Evolutionary conservation across 2,113 vertebrate genomes (phyloP).

Genomic region (Petaurus breviceps): DNA sequence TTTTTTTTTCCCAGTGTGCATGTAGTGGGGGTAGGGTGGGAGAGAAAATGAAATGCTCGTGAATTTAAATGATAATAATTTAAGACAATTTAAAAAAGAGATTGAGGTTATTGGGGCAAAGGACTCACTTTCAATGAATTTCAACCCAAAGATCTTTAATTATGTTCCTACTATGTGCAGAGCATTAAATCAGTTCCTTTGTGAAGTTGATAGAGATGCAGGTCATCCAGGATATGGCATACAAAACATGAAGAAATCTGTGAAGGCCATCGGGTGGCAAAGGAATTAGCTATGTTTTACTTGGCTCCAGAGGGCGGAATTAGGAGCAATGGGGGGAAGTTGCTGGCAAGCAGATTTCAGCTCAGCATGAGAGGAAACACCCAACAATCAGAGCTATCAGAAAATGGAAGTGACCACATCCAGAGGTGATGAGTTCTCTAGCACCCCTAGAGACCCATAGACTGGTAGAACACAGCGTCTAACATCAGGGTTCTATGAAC

Average conservation of each 20-base stretch:
- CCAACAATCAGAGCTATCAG: not conserved
- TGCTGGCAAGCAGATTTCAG: not conserved
- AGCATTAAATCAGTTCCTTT: not conserved
- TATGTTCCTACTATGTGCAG: not conserved
- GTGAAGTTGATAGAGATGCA: not conserved
- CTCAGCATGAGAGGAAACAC: not conserved
- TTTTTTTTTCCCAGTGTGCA: not conserved
- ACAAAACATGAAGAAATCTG: not conserved
- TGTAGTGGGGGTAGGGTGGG: not conserved
- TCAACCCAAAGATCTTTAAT: not conserved
- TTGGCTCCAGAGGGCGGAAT: not conserved
- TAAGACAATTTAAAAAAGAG: not conserved
- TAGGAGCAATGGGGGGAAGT: not conserved
- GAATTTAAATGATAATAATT: not conserved
- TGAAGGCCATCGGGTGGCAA: not conserved
- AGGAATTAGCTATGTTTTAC: not conserved
- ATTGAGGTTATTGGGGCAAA: not conserved
- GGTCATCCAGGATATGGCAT: not conserved
- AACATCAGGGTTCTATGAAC: not conserved
- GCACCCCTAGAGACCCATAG: not conserved
- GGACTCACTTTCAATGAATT: not conserved
- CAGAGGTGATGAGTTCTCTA: not conserved
- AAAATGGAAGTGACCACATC: not conserved
- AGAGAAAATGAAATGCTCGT: not conserved
- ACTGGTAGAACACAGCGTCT: not conserved